Evolutionary conservation across 2,888 invertebrate species (phyloP), one percentile per base, ranked within the genome.

Genomic region (Perizoma affinitatum): DNA sequence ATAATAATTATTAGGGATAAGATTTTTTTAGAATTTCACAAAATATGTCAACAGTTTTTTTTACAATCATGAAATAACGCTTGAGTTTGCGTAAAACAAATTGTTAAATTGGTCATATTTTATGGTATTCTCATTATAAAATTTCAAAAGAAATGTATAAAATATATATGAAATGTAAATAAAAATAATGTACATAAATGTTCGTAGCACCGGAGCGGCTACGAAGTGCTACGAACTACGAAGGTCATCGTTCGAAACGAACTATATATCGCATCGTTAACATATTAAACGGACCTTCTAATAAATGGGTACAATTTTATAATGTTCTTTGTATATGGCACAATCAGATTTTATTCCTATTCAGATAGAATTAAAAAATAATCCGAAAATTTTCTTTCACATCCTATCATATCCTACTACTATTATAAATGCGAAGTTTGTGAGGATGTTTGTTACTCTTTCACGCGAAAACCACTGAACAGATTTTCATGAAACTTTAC

Each of bases 201-300:
- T 66, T 71, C 71, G 70, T 74, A 76, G 72, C 70, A 71, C 54
- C 51, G 11, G 56, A 48, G 34, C 5, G 42, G 55, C 72, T 75
- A 77, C 73, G 73, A 75, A 60, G 54, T 59, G 65, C 73, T 76
- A 76, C 71, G 72, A 53, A 48, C 63, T 67, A 70, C 68, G 71
- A 70, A 72, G 71, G 71, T 69, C 70, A 72, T 54, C 54, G 67
- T 62, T 63, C 63, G 63, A 60, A 65, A 63, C 65, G 49, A 41
- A 58, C 51, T 63, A 61, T 59, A 52, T 48, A 48, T 50, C 22
- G 45, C 46, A 52, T 58, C 60, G 51, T 54, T 61, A 50, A 44
- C 44, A 59, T 55, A 50, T 61, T 64, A n/a, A n/a, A n/a, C n/a
- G n/a, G n/a, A n/a, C n/a, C n/a, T n/a, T n/a, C n/a, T n/a, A n/a